These are phyloP conservation scores for Pseudanteris insignis DNA, from an alignment of 2,888 invertebrate genomes.

Conservation along the genomic window DNA sequence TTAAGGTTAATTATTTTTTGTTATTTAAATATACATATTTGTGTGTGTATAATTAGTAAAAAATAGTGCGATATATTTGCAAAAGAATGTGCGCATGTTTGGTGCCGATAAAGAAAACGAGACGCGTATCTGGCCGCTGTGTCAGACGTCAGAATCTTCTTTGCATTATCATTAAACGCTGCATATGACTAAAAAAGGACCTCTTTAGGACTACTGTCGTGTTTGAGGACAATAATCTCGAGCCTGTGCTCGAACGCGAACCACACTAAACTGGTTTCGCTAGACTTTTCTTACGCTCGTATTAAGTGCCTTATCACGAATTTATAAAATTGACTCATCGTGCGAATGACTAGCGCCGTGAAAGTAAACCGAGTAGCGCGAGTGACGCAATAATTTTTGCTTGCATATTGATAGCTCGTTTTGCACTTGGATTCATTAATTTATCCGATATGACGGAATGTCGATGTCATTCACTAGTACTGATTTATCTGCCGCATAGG, in stretches of 20 bases:
- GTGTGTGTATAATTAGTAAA: too few species aligned
- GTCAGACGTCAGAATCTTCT: not conserved
- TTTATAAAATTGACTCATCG: conserved; percentile 44
- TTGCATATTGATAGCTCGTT: conserved; percentile 32
- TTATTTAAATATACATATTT: too few species aligned
- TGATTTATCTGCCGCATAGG: conserved; percentile 9
- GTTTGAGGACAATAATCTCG: conserved; percentile 36
- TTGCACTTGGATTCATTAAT: conserved; percentile 28
- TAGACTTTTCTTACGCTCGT: conserved; percentile 29
- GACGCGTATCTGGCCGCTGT: not conserved
- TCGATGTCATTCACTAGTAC: conserved; percentile 14
- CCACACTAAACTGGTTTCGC: conserved; percentile 40
- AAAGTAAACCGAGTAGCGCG: conserved; percentile 37
- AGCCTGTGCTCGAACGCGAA: conserved; percentile 26
- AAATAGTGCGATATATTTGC: too few species aligned
- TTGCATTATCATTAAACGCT: conserved; percentile 20
- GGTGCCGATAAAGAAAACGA: not conserved
- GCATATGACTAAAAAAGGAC: conserved; percentile 37
- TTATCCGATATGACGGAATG: conserved; percentile 20
- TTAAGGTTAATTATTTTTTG: too few species aligned
- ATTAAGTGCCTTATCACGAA: conserved; percentile 32
- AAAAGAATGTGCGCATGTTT: too few species aligned
- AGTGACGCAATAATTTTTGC: conserved; percentile 40
- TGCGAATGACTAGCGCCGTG: conserved; percentile 34
- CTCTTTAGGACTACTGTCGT: conserved; percentile 28